Conservation (phyloP, 2,888 invertebrate species). For the Eupithecia subumbrata region DNA sequence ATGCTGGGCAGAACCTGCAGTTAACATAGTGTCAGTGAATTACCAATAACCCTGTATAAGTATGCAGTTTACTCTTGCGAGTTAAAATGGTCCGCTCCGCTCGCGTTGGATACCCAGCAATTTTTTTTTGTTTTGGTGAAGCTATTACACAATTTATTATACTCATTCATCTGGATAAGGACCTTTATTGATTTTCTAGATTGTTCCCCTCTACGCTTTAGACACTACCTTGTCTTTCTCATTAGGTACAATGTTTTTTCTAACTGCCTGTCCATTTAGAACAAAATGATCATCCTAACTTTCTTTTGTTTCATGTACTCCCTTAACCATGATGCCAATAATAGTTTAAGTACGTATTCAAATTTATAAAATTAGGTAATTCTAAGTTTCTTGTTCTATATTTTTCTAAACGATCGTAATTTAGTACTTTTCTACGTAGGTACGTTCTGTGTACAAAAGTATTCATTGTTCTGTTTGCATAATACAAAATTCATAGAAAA, state of each 20-base stretch:
- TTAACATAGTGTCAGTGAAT: too few relatives aligned
- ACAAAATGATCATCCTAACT: slow-evolving; percentile 54
- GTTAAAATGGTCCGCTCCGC: too few relatives aligned
- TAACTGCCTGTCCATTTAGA: slow-evolving; percentile 13
- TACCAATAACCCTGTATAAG: too few relatives aligned
- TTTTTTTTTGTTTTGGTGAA: not conserved
- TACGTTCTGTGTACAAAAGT: not conserved
- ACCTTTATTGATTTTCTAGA: not conserved
- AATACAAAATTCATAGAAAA: slow-evolving; percentile 9
- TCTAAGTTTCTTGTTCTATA: not conserved
- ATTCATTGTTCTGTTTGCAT: not conserved
- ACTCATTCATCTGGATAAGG: not conserved
- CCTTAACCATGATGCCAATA: slow-evolving; percentile 71
- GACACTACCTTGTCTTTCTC: not conserved
- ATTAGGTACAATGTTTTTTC: not conserved
- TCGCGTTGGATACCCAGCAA: too few relatives aligned
- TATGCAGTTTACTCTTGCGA: too few relatives aligned
- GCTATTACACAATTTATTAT: not conserved
- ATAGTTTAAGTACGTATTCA: slow-evolving; percentile 78
- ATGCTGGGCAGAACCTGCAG: too few relatives aligned
- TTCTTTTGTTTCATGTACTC: slow-evolving; percentile 79
- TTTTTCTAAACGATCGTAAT: not conserved
- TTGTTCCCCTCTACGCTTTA: not conserved
- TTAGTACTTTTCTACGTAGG: not conserved
- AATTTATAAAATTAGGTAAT: slow-evolving; percentile 32